phyloP scores from a whole-genome alignment of 2,888 invertebrate genomes.

The Ormyrus pomaceus region DNA sequence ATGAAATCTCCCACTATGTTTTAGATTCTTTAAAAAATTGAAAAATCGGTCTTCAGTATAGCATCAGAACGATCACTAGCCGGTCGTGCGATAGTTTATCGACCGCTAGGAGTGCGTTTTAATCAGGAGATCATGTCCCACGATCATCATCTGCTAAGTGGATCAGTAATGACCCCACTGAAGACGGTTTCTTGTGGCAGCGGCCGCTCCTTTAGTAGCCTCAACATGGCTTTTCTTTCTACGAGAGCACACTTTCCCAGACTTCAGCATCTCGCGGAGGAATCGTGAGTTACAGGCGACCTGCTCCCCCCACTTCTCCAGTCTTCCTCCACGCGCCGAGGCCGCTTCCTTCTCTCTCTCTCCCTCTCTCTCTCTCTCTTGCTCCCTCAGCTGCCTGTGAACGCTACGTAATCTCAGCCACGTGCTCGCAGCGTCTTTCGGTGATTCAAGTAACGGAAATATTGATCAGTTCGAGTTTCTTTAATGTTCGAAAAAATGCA shows the following conservation, averaged over 20 bases:
- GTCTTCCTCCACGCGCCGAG: not conserved
- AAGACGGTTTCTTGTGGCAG: conserved; percentile 58
- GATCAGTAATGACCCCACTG: conserved; percentile 73
- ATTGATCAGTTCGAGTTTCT: too few relatives aligned
- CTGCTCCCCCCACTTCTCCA: too few relatives aligned
- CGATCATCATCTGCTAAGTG: conserved; percentile 71
- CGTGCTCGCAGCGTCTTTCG: not conserved
- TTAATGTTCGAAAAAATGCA: too few relatives aligned
- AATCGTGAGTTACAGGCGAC: not conserved
- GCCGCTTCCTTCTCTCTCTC: not conserved
- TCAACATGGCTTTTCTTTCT: not conserved
- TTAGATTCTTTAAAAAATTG: too few relatives aligned
- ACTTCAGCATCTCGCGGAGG: conserved; percentile 23
- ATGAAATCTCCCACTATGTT: too few relatives aligned
- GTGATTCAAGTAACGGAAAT: not conserved
- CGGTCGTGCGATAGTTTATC: conserved; percentile 66
- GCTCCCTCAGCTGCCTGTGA: not conserved
- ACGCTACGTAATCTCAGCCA: not conserved
- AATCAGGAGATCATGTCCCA: conserved; percentile 70
- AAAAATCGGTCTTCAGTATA: conserved; percentile 61
- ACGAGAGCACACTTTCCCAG: conserved; percentile 51
- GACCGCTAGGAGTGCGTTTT: conserved; percentile 66
- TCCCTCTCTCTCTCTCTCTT: too few relatives aligned
- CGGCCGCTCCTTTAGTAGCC: not conserved
- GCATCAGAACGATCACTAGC: conserved; percentile 69